Evolutionary conservation across 2,888 invertebrate species (phyloP).

Genomic region (Sinhomidia bicolor): DNA sequence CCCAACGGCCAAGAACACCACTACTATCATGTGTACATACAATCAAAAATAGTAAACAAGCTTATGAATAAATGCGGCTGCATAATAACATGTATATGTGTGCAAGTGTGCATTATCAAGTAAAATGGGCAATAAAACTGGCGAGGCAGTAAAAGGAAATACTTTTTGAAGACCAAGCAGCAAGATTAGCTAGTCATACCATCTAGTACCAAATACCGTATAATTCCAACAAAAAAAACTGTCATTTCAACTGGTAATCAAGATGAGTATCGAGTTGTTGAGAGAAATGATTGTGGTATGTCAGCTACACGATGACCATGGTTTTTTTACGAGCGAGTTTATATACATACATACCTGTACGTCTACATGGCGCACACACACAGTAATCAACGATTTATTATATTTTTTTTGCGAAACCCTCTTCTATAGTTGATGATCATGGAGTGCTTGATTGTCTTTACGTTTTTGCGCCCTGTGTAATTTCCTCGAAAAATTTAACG

Average conservation of each 20-base stretch:
- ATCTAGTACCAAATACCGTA: not conserved
- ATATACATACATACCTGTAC: not conserved
- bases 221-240: not conserved
- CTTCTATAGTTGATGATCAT: no score
- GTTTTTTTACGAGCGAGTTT: not conserved
- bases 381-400: slow-evolving; percentile 25
- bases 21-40: no score
- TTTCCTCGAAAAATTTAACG: slow-evolving; percentile 48
- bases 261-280: not conserved
- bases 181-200: not conserved
- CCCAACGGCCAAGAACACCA: no score
- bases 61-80: not conserved
- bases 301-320: slow-evolving; percentile 30
- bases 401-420: slow-evolving; percentile 5
- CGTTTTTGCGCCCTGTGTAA: not conserved
- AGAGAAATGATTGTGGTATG: slow-evolving; percentile 31
- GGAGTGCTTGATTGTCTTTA: slow-evolving; percentile 14
- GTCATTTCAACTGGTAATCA: slow-evolving; percentile 41
- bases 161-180: not conserved
- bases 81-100: not conserved
- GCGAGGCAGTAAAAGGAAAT: slow-evolving; percentile 18
- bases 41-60: slow-evolving; percentile 31
- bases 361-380: not conserved
- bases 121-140: slow-evolving; percentile 30
- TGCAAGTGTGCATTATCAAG: not conserved